phyloP scores from a whole-genome alignment of 1,140 invertebrate species.

The Tribolium castaneum region DNA sequence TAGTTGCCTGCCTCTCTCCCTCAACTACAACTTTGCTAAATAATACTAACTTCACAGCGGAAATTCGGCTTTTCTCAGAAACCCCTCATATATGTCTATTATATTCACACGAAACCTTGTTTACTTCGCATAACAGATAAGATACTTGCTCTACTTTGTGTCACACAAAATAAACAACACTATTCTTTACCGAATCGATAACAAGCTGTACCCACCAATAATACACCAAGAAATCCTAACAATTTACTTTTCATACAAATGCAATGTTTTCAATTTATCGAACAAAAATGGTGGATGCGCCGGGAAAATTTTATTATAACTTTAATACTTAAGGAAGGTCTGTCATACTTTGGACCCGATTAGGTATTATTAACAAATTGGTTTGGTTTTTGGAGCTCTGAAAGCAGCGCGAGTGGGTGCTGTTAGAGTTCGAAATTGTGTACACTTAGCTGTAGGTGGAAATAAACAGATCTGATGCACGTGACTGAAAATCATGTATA shows the following conservation, averaged over 20 bases:
- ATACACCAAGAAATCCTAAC: neutral
- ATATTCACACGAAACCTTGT: constrained; percentile 30
- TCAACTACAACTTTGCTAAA: constrained; percentile 35
- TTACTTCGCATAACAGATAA: constrained; percentile 33
- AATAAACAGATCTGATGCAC: constrained; percentile 14
- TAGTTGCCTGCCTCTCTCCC: constrained; percentile 31
- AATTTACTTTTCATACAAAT: too few relatives aligned
- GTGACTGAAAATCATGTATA: constrained; percentile 31
- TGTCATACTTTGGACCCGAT: too few relatives aligned
- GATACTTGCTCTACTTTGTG: constrained; percentile 1
- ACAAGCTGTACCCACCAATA: neutral
- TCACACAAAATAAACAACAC: neutral
- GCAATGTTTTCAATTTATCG: too few relatives aligned
- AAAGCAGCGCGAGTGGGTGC: neutral
- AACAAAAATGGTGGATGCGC: too few relatives aligned
- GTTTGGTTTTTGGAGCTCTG: neutral
- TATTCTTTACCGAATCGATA: neutral
- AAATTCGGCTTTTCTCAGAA: constrained; percentile 30
- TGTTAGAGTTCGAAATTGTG: neutral
- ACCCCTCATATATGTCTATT: constrained; percentile 29
- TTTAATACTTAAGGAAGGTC: too few relatives aligned
- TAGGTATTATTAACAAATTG: neutral
- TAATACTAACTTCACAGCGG: constrained; percentile 29
- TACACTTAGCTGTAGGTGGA: neutral
- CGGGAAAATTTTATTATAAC: too few relatives aligned